Percentiles rank a stretch among this genome's conserved stretches.
These are phyloP conservation scores for Miltochrista miniata DNA, from an alignment of 2,888 invertebrate genomes.

Conservation along the genomic window DNA sequence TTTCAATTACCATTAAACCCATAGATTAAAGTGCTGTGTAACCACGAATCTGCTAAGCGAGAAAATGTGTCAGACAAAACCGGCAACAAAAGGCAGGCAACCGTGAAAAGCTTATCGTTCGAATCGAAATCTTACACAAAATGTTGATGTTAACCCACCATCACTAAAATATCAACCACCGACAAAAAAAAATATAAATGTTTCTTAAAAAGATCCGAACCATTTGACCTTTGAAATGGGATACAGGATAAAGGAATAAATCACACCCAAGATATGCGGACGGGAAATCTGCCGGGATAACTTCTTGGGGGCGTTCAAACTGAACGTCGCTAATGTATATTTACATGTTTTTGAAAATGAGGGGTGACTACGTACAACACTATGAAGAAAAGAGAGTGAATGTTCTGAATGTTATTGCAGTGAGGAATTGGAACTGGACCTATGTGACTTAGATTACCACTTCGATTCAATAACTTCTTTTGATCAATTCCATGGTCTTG, in stretches of 20 bases:
- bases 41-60: neutral
- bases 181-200: slow-evolving; percentile 28
- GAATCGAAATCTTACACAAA: slow-evolving; percentile 3
- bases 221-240: slow-evolving; percentile 31
- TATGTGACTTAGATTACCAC: too few species aligned
- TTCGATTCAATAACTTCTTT: too few species aligned
- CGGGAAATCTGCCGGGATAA: slow-evolving; percentile 26
- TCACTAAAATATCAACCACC: slow-evolving; percentile 29
- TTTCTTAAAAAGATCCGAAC: slow-evolving; percentile 12
- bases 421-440: too few species aligned
- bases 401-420: too few species aligned
- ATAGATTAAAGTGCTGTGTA: too few species aligned
- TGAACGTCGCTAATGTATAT: slow-evolving; percentile 21
- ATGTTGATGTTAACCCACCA: slow-evolving; percentile 8
- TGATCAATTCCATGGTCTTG: too few species aligned
- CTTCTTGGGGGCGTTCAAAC: slow-evolving; percentile 29
- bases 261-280: slow-evolving; percentile 28
- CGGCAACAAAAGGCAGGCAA: neutral
- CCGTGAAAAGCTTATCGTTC: neutral
- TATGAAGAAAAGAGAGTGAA: too few species aligned
- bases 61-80: neutral
- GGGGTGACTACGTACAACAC: neutral
- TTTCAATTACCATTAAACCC: too few species aligned
- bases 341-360: slow-evolving; percentile 16
- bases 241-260: slow-evolving; percentile 39